phyloP scores from a whole-genome alignment of 2,888 invertebrate genomes.

The Drosophila rellima region DNA sequence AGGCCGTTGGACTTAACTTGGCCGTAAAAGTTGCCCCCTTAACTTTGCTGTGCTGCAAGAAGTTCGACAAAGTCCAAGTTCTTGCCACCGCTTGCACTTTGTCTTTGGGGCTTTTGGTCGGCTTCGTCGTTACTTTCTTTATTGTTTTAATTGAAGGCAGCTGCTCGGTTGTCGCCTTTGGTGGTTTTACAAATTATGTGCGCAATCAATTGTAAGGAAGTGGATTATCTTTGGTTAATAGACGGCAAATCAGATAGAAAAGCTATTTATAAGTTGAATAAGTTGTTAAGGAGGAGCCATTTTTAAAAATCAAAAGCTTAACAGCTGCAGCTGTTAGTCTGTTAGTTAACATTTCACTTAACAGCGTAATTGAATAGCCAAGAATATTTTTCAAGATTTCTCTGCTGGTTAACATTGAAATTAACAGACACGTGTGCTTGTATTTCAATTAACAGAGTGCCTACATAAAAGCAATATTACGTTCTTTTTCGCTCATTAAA shows the following conservation, averaged over 20 bases:
- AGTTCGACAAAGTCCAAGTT: constrained; percentile 49
- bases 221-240: constrained; percentile 35
- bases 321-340: not conserved
- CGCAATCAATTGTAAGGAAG: constrained; percentile 43
- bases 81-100: constrained; percentile 39
- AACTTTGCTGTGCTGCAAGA: constrained; percentile 32
- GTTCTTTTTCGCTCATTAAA: constrained; percentile 2
- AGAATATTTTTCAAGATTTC: too few species aligned
- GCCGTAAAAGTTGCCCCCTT: constrained; percentile 10
- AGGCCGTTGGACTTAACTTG: constrained; percentile 13
- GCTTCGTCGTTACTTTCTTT: constrained; percentile 32
- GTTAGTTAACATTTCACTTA: not conserved
- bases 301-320: not conserved
- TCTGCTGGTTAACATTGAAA: not conserved
- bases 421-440: not conserved
- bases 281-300: not conserved
- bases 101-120: constrained; percentile 21
- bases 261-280: not conserved
- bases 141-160: constrained; percentile 59
- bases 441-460: not conserved
- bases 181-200: constrained; percentile 45
- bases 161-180: constrained; percentile 21
- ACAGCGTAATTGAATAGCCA: not conserved
- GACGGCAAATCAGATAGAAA: constrained; percentile 8
- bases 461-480: not conserved